phyloP scores from a whole-genome alignment of 2,888 invertebrate genomes.

The Hermaeophaga mercurialis region DNA sequence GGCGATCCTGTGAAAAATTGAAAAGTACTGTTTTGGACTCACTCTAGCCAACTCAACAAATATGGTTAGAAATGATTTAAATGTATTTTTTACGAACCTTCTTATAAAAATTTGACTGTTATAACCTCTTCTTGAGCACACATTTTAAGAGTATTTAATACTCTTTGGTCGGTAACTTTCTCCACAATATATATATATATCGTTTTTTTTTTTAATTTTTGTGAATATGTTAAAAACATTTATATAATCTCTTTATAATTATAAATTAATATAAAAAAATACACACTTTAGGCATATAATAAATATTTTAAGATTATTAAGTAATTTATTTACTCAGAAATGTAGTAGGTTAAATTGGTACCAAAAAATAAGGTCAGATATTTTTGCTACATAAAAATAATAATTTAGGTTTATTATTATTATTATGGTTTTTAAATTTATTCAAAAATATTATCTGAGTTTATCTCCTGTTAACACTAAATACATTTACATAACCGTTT shows the following conservation, averaged over 20 bases:
- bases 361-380: not conserved
- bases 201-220: conserved; percentile 9
- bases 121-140: conserved; percentile 43
- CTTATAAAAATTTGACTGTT: not conserved
- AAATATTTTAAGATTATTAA: conserved; percentile 1
- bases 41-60: too few species aligned
- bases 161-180: conserved; percentile 27
- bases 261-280: conserved; percentile 24
- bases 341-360: not conserved
- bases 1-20: too few species aligned
- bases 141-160: conserved; percentile 37
- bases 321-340: not conserved
- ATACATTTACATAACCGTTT: not conserved
- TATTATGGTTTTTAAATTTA: too few species aligned
- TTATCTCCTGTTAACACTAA: not conserved
- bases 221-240: conserved; percentile 20
- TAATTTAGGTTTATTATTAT: too few species aligned
- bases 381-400: too few species aligned
- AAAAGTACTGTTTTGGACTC: too few species aligned
- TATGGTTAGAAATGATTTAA: too few species aligned
- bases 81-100: not conserved
- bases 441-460: too few species aligned
- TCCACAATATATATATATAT: conserved; percentile 18
- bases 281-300: conserved; percentile 17
- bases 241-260: conserved; percentile 26